Percentiles rank a stretch among this genome's conserved stretches.
Evolutionary conservation across 2,113 vertebrate genomes (phyloP).

Genomic region (Pelmatolapia mariae): DNA sequence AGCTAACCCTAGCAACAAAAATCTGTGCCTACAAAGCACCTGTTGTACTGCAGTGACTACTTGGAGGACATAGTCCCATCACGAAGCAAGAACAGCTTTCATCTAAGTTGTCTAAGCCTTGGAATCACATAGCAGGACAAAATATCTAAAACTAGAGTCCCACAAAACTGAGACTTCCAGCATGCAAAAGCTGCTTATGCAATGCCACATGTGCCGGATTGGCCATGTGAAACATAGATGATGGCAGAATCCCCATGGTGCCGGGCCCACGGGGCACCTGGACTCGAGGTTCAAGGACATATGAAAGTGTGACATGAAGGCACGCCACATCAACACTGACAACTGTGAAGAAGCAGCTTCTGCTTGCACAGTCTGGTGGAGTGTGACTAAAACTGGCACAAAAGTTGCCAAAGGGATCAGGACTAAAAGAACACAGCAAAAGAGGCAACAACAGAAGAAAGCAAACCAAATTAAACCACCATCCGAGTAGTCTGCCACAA

Average conservation of each 20-base stretch:
- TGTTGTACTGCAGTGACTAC: neutral
- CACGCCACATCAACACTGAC: neutral
- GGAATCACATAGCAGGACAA: neutral
- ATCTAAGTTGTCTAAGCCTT: neutral
- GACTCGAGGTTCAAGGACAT: neutral
- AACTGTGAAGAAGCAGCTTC: neutral
- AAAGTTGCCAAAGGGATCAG: neutral
- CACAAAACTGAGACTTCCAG: neutral
- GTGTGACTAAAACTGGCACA: neutral
- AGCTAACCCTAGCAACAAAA: neutral
- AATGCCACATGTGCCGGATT: neutral
- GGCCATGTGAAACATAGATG: neutral
- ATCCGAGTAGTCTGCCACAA: neutral
- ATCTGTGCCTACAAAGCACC: neutral
- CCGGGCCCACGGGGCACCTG: neutral
- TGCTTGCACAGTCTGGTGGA: neutral
- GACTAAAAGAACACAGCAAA: neutral
- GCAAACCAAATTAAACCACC: neutral
- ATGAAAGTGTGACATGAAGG: neutral
- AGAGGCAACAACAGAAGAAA: neutral
- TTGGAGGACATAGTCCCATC: neutral
- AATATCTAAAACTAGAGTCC: neutral
- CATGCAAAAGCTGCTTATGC: neutral
- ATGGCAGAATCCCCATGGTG: neutral
- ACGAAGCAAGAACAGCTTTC: neutral